Conservation (phyloP, 2,113 vertebrate genomes). For the Zosterops pallidus region DNA sequence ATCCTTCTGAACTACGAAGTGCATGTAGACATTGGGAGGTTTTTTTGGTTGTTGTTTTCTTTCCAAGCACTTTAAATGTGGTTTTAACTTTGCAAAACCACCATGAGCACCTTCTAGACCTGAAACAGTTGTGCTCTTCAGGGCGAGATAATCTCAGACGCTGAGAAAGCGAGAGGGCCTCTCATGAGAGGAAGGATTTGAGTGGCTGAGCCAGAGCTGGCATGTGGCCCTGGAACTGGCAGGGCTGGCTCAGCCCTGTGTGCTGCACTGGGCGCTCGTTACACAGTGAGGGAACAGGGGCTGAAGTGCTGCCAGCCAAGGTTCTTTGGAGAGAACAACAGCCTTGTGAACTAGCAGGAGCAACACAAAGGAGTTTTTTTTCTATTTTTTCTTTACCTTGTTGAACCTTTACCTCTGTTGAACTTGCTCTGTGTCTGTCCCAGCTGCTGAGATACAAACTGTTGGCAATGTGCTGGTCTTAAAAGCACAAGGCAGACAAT, state of each 20-base stretch:
- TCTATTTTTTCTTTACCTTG: background rate
- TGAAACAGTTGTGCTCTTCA: background rate
- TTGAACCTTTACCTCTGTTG: background rate
- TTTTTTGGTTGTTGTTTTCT: background rate
- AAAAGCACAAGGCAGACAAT: background rate
- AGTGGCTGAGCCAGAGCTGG: background rate
- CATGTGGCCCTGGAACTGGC: background rate
- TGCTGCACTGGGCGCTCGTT: rapidly evolving
- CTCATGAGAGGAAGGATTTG: background rate
- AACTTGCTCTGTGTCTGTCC: background rate
- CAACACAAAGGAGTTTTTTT: background rate
- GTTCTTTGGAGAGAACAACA: background rate
- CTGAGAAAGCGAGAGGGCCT: background rate
- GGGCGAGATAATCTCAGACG: rapidly evolving
- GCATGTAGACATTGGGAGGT: background rate
- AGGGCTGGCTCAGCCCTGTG: background rate
- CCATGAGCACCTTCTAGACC: background rate
- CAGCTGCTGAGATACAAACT: background rate
- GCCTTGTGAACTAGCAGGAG: background rate
- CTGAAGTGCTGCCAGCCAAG: background rate
- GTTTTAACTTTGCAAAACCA: background rate
- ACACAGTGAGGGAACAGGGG: rapidly evolving
- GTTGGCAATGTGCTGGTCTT: background rate
- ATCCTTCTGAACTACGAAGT: background rate
- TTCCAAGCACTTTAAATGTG: background rate